Evolutionary conservation across 1,140 invertebrate genomes (phyloP), one percentile per base, ranked within the genome.

Genomic region (Bombus balteatus): DNA sequence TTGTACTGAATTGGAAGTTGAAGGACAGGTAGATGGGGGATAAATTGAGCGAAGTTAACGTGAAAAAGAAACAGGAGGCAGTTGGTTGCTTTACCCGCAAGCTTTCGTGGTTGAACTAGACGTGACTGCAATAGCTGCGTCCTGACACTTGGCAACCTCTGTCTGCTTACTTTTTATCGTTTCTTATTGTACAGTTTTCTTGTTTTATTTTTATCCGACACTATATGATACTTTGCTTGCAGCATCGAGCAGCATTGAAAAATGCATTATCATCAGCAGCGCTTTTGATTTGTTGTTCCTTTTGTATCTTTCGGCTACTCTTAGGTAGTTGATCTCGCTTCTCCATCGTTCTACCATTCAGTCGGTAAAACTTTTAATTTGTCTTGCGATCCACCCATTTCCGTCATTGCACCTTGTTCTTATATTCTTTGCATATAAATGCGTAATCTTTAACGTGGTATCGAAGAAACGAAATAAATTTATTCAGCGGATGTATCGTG

Each of bases 61-160:
- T n/a, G 89, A 91, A 86, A 88, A 92, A 92, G 87, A 81, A 89
- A 78, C 57, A 87, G 83, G 80, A 87, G 85, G 84, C 81, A 85
- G 84, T 89, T 85, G 82, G 82, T 80, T 85, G 81, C 39, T 82
- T 80, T 72, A 86, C 74, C 81, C 15, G 70, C 81, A 81, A 85
- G 76, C 68, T 70, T 71, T 87, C 89, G 85, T 76, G 74, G 72
- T 62, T 90, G 79, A 87, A 82, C 74, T 80, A 91, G 82, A 92
- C 92, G 90, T 93, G 92, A 92, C 92, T 92, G 89, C 89, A 93
- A 92, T 92, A 92, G 91, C 76, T 90, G 87, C 85, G 78, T 89
- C 74, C 73, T 62, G 83, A 75, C 72, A 86, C 72, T 65, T 62
- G 22, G 43, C 71, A 43, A 47, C 68, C n/a, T 72, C 65, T 32